phyloP scores from a whole-genome alignment of 2,113 vertebrate species.

The Macrotus californicus region DNA sequence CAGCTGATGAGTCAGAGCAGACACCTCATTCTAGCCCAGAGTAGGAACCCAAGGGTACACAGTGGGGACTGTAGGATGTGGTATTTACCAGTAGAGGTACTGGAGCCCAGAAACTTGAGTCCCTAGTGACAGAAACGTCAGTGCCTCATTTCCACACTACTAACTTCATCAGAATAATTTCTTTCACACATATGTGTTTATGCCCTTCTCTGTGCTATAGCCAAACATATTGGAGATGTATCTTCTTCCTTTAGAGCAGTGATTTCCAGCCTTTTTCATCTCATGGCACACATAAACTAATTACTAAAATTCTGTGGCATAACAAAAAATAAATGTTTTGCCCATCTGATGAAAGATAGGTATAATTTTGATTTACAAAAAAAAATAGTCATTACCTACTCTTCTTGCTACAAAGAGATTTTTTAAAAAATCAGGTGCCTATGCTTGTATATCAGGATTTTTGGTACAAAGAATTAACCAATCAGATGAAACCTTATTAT shows the following conservation, averaged over 20 bases:
- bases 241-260: neutral
- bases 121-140: neutral
- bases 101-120: neutral
- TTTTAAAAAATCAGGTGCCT: neutral
- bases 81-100: neutral
- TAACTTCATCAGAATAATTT: neutral
- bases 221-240: neutral
- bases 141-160: neutral
- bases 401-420: neutral
- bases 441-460: neutral
- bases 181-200: neutral
- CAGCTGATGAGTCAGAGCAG: constrained; percentile 24
- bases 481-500: neutral
- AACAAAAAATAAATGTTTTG: neutral
- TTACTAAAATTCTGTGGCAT: neutral
- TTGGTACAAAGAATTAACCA: neutral
- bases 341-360: neutral
- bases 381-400: neutral
- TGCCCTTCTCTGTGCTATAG: neutral
- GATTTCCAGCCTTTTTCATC: neutral
- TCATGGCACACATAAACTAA: neutral
- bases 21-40: neutral
- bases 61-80: neutral
- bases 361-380: neutral
- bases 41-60: neutral